phyloP scores from a whole-genome alignment of 2,888 invertebrate genomes.

The Gastracanthus pulcherrimus region DNA sequence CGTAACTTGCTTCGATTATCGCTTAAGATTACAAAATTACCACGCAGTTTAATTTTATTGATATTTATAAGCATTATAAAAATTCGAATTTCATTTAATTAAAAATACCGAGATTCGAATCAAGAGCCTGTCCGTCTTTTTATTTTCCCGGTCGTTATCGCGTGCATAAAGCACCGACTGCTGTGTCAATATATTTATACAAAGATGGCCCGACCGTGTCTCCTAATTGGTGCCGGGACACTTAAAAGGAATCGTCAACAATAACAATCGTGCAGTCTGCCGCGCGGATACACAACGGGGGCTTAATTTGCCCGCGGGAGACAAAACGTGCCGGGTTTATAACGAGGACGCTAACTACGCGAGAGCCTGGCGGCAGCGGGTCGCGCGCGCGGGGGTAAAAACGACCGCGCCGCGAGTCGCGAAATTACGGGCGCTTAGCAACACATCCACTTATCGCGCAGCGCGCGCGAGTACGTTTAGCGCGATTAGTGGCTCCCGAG shows the following conservation, averaged over 20 bases:
- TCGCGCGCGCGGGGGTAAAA: neutral
- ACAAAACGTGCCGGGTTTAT: neutral
- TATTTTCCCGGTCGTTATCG: too few species aligned
- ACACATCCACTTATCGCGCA: slow-evolving; percentile 6
- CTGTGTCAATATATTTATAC: too few species aligned
- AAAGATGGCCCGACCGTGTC: neutral
- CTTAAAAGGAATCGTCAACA: neutral
- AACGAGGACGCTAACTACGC: neutral
- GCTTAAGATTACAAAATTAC: neutral
- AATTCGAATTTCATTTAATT: neutral
- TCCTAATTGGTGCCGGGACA: neutral
- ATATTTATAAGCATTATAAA: neutral
- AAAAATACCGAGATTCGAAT: neutral
- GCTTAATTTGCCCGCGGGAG: neutral
- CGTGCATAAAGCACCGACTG: too few species aligned
- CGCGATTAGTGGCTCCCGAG: neutral
- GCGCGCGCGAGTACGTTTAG: neutral
- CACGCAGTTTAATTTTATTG: neutral
- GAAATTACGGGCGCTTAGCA: slow-evolving; percentile 14
- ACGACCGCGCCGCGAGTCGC: neutral
- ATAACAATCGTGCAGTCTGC: neutral
- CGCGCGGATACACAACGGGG: too few species aligned
- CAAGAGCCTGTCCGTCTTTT: too few species aligned
- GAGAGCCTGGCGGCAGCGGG: too few species aligned
- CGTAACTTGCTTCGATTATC: neutral